phyloP scores from a whole-genome alignment of 2,797 vertebrate genomes.

The Xenops minutus region DNA sequence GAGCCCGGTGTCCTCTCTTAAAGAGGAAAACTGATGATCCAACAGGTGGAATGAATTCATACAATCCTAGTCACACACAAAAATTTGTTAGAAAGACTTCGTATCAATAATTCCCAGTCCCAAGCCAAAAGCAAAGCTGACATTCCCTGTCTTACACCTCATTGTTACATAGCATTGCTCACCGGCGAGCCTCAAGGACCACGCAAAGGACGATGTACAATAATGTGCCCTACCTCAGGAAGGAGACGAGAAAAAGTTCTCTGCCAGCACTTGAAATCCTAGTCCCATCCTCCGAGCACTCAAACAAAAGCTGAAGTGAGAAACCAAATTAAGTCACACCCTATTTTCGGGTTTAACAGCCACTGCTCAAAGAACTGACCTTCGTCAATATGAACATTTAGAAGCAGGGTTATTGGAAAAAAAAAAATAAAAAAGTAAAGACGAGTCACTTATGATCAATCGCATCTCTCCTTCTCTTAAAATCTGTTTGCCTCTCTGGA shows the following conservation, averaged over 20 bases:
- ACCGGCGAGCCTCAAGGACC: not conserved
- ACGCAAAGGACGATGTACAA: rapidly evolving
- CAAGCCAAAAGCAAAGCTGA: not conserved
- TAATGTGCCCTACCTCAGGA: not conserved
- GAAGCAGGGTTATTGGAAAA: not conserved
- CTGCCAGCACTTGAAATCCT: not conserved
- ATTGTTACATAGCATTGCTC: rapidly evolving
- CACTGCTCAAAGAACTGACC: not conserved
- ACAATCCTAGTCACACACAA: not conserved
- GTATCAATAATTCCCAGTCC: not conserved
- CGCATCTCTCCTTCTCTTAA: not conserved
- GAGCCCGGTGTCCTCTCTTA: not conserved
- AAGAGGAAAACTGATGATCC: not conserved
- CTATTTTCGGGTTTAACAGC: not conserved
- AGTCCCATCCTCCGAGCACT: not conserved
- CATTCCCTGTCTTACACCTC: not conserved
- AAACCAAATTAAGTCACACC: not conserved
- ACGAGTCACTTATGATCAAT: not conserved
- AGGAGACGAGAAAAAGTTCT: not conserved
- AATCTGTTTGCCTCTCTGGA: not conserved
- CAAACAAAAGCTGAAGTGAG: not conserved
- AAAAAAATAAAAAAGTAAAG: not conserved
- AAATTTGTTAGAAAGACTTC: not conserved
- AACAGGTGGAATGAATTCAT: conserved; percentile 15
- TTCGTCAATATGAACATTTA: not conserved